phyloP scores from a whole-genome alignment of 2,113 vertebrate species.

The Etia nguti region DNA sequence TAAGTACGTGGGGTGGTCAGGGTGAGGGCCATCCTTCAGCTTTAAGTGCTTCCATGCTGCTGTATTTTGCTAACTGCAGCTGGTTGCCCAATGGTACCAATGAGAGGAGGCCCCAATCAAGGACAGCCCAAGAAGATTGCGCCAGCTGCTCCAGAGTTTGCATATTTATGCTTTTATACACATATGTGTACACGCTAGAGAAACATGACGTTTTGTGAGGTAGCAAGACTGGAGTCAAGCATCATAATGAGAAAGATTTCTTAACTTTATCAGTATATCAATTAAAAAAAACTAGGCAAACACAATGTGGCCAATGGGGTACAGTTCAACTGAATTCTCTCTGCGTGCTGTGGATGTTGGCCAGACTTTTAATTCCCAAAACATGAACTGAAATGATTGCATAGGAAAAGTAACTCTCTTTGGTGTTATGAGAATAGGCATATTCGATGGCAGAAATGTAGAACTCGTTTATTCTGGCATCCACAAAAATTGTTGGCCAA shows the following conservation, averaged over 20 bases:
- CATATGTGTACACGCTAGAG: background rate
- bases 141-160: background rate
- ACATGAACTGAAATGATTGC: conserved; percentile 12
- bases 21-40: conserved; percentile 47
- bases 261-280: background rate
- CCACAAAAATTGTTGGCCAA: background rate
- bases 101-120: conserved; percentile 18
- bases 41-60: conserved; percentile 55
- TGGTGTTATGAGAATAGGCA: conserved; percentile 3
- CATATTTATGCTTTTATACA: background rate
- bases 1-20: conserved; percentile 29
- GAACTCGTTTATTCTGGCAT: conserved; percentile 21
- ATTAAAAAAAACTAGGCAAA: background rate
- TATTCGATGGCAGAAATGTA: conserved; percentile 16
- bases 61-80: background rate
- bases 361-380: background rate
- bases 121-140: conserved; percentile 6
- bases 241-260: background rate
- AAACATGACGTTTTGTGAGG: background rate
- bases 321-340: background rate
- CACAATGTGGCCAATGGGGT: background rate
- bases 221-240: background rate
- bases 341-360: background rate
- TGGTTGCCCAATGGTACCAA: conserved; percentile 8
- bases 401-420: background rate